phyloP scores from a whole-genome alignment of 2,113 vertebrate genomes.

The Brachypodius melanocephalos region DNA sequence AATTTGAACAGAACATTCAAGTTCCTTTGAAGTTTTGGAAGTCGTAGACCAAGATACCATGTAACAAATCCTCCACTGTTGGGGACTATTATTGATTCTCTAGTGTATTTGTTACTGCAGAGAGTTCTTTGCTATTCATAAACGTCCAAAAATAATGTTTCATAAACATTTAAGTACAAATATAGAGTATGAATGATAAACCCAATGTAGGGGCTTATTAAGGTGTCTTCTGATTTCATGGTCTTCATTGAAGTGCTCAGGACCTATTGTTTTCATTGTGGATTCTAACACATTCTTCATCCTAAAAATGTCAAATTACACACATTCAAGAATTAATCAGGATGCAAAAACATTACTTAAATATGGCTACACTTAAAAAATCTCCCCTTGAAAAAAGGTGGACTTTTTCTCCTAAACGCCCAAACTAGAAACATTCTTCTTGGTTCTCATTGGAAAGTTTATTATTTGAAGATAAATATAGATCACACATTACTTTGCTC shows the following conservation, averaged over 20 bases:
- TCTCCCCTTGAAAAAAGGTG: accelerated
- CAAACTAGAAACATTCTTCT: background rate
- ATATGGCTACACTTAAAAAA: background rate
- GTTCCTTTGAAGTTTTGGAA: background rate
- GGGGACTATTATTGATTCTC: background rate
- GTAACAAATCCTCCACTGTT: background rate
- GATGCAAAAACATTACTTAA: background rate
- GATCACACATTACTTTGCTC: background rate
- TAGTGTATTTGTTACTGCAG: background rate
- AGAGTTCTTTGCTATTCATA: background rate
- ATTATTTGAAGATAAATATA: background rate
- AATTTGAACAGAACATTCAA: background rate
- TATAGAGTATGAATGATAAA: background rate
- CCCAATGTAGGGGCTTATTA: background rate
- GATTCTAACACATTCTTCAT: background rate
- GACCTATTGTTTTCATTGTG: background rate
- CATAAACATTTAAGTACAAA: background rate
- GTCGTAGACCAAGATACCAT: background rate
- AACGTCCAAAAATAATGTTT: background rate
- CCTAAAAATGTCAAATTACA: background rate
- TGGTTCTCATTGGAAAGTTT: background rate
- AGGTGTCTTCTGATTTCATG: background rate
- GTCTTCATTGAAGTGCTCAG: background rate
- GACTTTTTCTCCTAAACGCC: background rate
- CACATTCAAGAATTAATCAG: background rate